phyloP scores from a whole-genome alignment of 2,797 vertebrate species.

The Eulemur mongoz region DNA sequence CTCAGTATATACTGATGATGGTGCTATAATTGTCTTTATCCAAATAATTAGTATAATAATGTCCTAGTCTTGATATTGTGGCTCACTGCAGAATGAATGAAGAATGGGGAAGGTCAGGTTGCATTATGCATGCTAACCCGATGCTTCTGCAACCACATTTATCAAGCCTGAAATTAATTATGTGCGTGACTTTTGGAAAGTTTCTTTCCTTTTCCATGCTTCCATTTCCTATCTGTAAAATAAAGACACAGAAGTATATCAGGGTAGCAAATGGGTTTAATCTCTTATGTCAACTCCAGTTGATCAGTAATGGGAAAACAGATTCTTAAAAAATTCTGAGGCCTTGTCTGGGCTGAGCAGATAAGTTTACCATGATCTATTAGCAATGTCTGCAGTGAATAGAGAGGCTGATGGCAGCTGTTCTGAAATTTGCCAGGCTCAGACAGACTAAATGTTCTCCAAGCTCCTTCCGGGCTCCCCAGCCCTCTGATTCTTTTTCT shows the following conservation, averaged over 20 bases:
- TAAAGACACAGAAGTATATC: not conserved
- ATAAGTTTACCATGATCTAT: not conserved
- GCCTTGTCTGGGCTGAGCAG: not conserved
- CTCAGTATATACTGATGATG: not conserved
- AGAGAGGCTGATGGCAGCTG: not conserved
- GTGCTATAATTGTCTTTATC: not conserved
- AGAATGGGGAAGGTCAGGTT: not conserved
- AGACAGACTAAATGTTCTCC: not conserved
- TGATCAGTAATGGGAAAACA: not conserved
- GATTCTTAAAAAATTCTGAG: slow-evolving; percentile 8
- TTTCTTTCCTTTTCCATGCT: not conserved
- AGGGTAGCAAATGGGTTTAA: slow-evolving; percentile 37
- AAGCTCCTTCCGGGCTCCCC: not conserved
- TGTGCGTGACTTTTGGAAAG: not conserved
- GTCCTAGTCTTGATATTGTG: not conserved
- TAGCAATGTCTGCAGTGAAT: not conserved
- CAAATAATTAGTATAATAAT: not conserved
- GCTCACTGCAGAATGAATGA: not conserved
- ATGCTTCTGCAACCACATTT: not conserved
- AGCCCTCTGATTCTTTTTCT: not conserved
- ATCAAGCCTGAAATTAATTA: not conserved
- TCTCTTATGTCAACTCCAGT: not conserved
- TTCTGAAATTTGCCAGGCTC: slow-evolving; percentile 29
- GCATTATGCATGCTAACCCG: not conserved
- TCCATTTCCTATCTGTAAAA: slow-evolving; percentile 42